A percentile compares a stretch with the other conserved stretches of the same genome.
These are phyloP conservation scores for Gymnogyps californianus DNA, from an alignment of 2,113 vertebrate genomes.

Conservation along the genomic window DNA sequence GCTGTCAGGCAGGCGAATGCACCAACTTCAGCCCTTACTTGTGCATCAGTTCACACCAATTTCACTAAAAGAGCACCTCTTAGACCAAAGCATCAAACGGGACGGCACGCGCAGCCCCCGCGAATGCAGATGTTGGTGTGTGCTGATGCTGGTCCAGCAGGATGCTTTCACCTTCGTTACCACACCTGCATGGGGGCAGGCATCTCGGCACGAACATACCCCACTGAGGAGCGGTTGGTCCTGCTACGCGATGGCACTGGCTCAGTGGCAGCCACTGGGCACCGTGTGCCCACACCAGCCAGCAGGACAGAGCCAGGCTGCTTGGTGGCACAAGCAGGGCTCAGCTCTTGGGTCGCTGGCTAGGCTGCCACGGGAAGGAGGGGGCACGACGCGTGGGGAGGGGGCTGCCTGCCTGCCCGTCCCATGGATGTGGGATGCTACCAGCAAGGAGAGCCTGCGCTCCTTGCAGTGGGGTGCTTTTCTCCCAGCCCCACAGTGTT, in stretches of 20 bases:
- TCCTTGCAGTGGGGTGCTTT: accelerated
- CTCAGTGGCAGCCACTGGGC: neutral
- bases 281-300: neutral
- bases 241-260: neutral
- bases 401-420: neutral
- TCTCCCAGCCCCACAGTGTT: neutral
- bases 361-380: neutral
- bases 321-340: neutral
- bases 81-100: neutral
- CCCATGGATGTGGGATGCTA: neutral
- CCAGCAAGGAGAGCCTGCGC: accelerated
- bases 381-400: accelerated
- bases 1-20: neutral
- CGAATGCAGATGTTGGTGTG: accelerated
- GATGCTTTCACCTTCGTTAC: neutral
- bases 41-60: neutral
- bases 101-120: accelerated
- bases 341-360: neutral
- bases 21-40: neutral
- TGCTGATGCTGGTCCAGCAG: accelerated
- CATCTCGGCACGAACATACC: accelerated
- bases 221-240: neutral
- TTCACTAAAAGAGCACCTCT: neutral
- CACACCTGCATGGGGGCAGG: accelerated
- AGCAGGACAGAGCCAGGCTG: neutral